Base-by-base conservation (phyloP, 2,113 vertebrate species). In the Anarrhichthys ocellatus region DNA sequence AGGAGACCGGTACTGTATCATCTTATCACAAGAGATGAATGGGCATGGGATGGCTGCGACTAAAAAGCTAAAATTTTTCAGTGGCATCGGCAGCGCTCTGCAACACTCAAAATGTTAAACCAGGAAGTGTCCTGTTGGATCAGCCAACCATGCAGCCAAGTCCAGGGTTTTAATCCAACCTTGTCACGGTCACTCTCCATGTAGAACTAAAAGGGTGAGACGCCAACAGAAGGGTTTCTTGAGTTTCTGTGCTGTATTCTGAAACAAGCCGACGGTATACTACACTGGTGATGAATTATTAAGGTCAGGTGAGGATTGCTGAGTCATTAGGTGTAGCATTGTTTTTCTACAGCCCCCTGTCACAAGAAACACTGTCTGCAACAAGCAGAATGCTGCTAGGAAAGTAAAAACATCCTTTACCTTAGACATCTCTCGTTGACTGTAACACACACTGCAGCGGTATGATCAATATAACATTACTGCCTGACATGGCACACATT, bases 251-350 rank as follows among this genome's bases (percentile, higher is more conserved):
- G 8, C 44, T 66, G 38, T 8, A 24, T 73, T 61, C 9, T 83
- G 50, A 54, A 52, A 67, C 14, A 73, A 7, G n/a, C 22, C 27
- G 50, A 32, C 24, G 54, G 24, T 69, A n/a, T 48, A 24, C 52
- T 58, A 36, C 54, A 29, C 22, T 24, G 32, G 27, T 44, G 54
- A 75, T 91, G 20, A 85, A 89, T 86, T 86, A 88, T 89, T 81
- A 48, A 88, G 24, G 75, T 52, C 62, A 70, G 29, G 75, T 20
- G 14, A 52, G 27, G 29, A 59, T 34, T 76, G 81, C 71, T 82
- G 83, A 92, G 87, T 90, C 88, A 91, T 83, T 54, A 66, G 8
- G 38, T 58, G 48, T 11, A 18, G 56, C 32, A 40, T 62, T 58
- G n/a, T 64, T 52, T 67, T 22, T 50, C 27, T 59, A 2, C 71